Evolutionary conservation across 2,113 vertebrate genomes (phyloP), one percentile per base, ranked within the genome.

Genomic region (Perca fluviatilis): DNA sequence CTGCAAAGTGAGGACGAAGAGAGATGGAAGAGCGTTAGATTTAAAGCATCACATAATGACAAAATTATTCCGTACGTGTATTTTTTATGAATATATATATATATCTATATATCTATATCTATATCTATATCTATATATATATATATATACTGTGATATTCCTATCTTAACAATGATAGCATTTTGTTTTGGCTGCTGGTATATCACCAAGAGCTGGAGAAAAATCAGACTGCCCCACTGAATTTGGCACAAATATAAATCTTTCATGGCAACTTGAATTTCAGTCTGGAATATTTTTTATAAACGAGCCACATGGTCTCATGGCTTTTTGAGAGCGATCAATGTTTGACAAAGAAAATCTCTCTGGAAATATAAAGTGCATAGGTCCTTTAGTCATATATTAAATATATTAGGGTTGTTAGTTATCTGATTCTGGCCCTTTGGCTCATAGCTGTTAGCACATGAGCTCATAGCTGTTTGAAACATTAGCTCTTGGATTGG

Each of bases 271-370:
- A 75, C 64, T 57, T 53, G 16, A 15, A 69, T 82, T 80, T 69
- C 40, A 69, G 51, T 75, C 69, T 56, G 54, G n/a, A 40, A 30
- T 78, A 90, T 93, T 49, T 87, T 92, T 93, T 73, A 92, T 90
- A 85, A 93, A 92, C 90, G 86, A 90, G 79, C 46, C 84, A 51
- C 68, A 54, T 67, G 25, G 62, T 68, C 27, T 2, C 14, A 27
- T 54, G 11, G 2, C 43, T 76, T 79, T 18, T 30, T 40, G 1
- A 80, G 21, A 27, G 14, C 1, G 6, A 67, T 62, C 15, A 56
- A 47, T 15, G 63, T 25, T 81, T 25, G 21, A 47, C 19, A 63
- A 50, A 67, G 5, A 49, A 23, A 67, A 67, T 56, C 40, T 27
- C 16, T 80, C n/a, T 64, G 13, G 19, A 65, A 53, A 53, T 9